Evolutionary conservation across 2,888 invertebrate species (phyloP), one percentile per base, ranked within the genome.

Genomic region (Caenorhabditis sp.): DNA sequence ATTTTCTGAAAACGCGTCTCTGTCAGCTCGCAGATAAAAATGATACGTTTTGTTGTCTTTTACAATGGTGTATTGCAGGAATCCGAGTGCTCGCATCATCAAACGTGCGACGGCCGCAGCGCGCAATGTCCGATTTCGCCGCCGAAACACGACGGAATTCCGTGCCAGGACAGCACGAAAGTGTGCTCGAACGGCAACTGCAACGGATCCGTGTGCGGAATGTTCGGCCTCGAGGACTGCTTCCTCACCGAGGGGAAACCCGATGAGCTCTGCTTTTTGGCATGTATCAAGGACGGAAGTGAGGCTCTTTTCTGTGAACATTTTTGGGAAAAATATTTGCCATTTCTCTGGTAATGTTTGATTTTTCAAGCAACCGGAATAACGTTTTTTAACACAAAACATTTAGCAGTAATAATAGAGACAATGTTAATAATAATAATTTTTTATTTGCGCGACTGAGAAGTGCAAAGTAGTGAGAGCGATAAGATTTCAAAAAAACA

Each of bases 201-300:
- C 90, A 93, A 93, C 48, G 96, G 95, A 48, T 96, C 96, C 0
- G 96, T 98, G 87, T 99, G 99, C 90, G 92, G 95, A 75, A 93
- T 94, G 88, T 96, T 96, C 93, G 94, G 94, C 89, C 93, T 98
- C 91, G 93, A 93, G 59, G 96, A 97, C 89, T 99, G 98, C 89
- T 98, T 97, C 91, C 92, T 96, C 58, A 95, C 95, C 92, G 93
- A 68, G 93, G 90, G 90, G 22, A 89, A 89, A 71, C 88, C 90
- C 1, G 89, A 89, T 43, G 93, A 94, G 89, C 92, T 98, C 66
- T 99, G 99, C 91, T 96, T 96, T 90, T 92, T 99, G 80, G 97
- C 98, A n/a, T 99, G 99, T 90, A 73, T 86, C 52, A 88, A 88
- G 63, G 79, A 86, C 70, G 87, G 88, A 80, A 85, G 87, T 88